Evolutionary conservation across 2,113 vertebrate species (phyloP), one percentile per base, ranked within the genome.

Genomic region (Antechinus flavipes): DNA sequence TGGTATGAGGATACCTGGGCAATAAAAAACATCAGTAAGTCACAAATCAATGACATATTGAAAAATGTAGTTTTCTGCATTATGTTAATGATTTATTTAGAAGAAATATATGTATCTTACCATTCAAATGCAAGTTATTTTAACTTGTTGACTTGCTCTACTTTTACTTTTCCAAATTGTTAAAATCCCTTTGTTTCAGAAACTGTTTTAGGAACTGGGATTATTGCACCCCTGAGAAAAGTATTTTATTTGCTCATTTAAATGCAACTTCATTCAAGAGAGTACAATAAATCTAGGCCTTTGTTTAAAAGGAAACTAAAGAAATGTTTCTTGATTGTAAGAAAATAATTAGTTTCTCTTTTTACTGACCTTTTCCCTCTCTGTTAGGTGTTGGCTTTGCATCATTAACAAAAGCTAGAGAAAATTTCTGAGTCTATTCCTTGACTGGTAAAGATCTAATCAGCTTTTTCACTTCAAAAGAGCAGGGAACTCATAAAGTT

Each of bases 391-490:
- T 4, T 97, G 92, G 96, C 94, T 94, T 96, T 95, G 95, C n/a
- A 93, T 96, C 94, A 96, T 97, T 98, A 98, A 94, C 68, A 1
- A 96, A 46, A 94, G 10, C 42, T 90, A 8, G 96, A 96, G 95
- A 94, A 91, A 97, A 97, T 93, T 95, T 97, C 94, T 93, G 92
- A 96, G 95, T 49, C 92, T 89, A 95, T 96, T 95, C 92, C 90
- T 84, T 94, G 96, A 93, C 94, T 93, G 93, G 94, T 92, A 90
- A 97, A 92, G 95, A 97, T 76, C 90, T 97, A 97, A 96, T 98
- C 95, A 97, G 94, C 92, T 89, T 97, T 95, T 93, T 93, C 58
- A 97, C 97, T 97, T 98, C 55, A 90, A 89, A 90, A 95, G 91
- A 97, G 89, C 54, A 94, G 93, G 97, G 96, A 98, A 92, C 76